Base-by-base conservation (phyloP, 30 jellyfish, hydroid and myxozoan species). In the Pelagia noctiluca region DNA sequence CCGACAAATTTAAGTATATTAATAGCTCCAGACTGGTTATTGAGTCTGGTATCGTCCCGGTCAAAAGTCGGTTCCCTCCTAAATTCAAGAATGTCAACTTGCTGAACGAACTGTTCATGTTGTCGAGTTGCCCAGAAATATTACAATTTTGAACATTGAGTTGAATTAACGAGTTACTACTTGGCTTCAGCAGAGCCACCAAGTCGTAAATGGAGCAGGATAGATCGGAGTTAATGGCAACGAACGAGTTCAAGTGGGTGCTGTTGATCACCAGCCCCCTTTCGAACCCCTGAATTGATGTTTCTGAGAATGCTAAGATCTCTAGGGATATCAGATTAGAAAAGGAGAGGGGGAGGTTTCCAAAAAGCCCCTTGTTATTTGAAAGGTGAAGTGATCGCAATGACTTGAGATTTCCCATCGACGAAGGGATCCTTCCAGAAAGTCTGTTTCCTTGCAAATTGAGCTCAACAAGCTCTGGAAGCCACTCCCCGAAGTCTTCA, bases 21-120 rank as follows among this genome's bases (percentile, higher is more conserved):
- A 86, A 28, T 30, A 71, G 54, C 2, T 75, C 37, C 7, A 60
- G 53, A 23, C 88, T 86, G 11, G 76, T 35, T 1, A 74, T 76
- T 10, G 96, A 90, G 50, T 76, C 86, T 1, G 96, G 89, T 8
- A 86, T 76, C 5, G 80, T 76, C 12, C 96, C 96, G 19, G 54
- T 32, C 32, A 86, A 60, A 18, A 71, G 22, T 33, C n/a, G 48
- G 72, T 86, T 86, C 25, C 86, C 90, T 7, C 96, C 84, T 37
- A 86, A 32, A 36, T 76, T 57, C 0, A 86, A 76, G 50, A 75
- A 63, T 23, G 74, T 84, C 67, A 86, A 37, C 33, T 38, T 54
- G 29, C 70, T 82, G 13, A 80, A 30, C 33, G 50, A 85, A 49
- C 70, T 80, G 70, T 69, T 50, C 23, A 29, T 8, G 28, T 52